Percentiles rank a stretch among this genome's conserved stretches.
phyloP scores from a whole-genome alignment of 2,113 vertebrate genomes.

The Apteryx owenii region DNA sequence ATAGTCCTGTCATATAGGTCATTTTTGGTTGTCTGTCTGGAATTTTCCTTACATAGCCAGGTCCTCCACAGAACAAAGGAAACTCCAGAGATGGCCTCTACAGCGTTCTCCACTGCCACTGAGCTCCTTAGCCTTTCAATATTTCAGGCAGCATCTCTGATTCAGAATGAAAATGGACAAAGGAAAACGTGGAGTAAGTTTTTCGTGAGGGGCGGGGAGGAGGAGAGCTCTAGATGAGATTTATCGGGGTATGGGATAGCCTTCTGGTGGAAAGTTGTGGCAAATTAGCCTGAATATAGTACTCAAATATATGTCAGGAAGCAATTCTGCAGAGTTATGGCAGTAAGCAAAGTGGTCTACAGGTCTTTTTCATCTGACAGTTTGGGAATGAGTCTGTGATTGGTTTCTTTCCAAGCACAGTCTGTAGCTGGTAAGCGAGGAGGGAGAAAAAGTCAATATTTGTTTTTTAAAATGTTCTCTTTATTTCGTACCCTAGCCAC shows the following conservation, averaged over 20 bases:
- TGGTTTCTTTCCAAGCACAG: conserved; percentile 1
- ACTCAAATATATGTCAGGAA: conserved; percentile 42
- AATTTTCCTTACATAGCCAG: background rate
- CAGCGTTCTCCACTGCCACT: background rate
- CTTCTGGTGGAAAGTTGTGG: conserved; percentile 36
- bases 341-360: conserved; percentile 36
- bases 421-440: background rate
- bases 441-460: background rate
- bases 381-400: conserved; percentile 61
- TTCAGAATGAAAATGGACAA: conserved; percentile 13
- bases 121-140: background rate
- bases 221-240: background rate
- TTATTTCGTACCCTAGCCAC: background rate
- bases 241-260: conserved; percentile 5
- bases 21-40: background rate
- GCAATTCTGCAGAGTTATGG: conserved; percentile 41
- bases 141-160: conserved; percentile 1
- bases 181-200: background rate
- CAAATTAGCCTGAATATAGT: conserved; percentile 56
- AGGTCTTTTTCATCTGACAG: conserved; percentile 53
- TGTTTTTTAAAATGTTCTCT: background rate
- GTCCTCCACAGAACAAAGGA: background rate
- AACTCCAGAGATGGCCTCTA: background rate
- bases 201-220: background rate
- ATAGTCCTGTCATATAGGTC: background rate